Evolutionary conservation across 92 coral and sea anemone species (phyloP).

Genomic region (Umimayanthus chanpuru): DNA sequence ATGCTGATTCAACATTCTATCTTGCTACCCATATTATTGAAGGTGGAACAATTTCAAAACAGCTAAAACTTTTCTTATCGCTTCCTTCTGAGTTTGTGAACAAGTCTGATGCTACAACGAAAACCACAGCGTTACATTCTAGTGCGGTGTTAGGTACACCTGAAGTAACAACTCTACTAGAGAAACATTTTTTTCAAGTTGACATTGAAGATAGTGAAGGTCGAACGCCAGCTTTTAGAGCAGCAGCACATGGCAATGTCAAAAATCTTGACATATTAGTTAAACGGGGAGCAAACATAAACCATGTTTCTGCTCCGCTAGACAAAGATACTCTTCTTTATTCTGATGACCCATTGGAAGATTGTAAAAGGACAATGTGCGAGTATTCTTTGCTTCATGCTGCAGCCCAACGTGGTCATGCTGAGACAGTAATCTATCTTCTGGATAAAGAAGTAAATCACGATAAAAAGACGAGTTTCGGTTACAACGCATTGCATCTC

Average conservation of each 20-base stretch:
- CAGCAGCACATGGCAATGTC: slow-evolving; percentile 46
- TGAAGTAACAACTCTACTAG: slow-evolving; percentile 38
- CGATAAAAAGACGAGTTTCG: not conserved
- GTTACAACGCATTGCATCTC: slow-evolving; percentile 68
- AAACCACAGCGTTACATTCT: slow-evolving; percentile 51
- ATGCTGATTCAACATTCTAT: slow-evolving; percentile 40
- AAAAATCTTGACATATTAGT: slow-evolving; percentile 16
- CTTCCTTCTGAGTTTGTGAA: slow-evolving; percentile 45
- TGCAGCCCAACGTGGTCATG: slow-evolving; percentile 59
- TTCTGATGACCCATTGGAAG: slow-evolving; percentile 18
- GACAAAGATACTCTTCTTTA: slow-evolving; percentile 33
- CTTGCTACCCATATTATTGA: slow-evolving; percentile 58
- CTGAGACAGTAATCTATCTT: slow-evolving; percentile 42
- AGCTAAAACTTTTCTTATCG: slow-evolving; percentile 27
- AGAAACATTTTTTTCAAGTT: slow-evolving; percentile 43
- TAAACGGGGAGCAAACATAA: slow-evolving; percentile 53
- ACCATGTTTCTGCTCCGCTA: slow-evolving; percentile 25
- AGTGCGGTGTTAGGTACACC: slow-evolving; percentile 31
- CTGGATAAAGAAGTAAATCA: slow-evolving; percentile 13
- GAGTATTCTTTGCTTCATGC: slow-evolving; percentile 56
- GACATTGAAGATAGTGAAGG: slow-evolving; percentile 46
- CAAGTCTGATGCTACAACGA: slow-evolving; percentile 36
- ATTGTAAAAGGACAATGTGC: slow-evolving; percentile 52
- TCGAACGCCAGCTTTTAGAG: slow-evolving; percentile 52
- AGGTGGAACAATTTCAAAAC: slow-evolving; percentile 30